phyloP scores from a whole-genome alignment of 2,797 vertebrate species.

The Crax fasciolata region DNA sequence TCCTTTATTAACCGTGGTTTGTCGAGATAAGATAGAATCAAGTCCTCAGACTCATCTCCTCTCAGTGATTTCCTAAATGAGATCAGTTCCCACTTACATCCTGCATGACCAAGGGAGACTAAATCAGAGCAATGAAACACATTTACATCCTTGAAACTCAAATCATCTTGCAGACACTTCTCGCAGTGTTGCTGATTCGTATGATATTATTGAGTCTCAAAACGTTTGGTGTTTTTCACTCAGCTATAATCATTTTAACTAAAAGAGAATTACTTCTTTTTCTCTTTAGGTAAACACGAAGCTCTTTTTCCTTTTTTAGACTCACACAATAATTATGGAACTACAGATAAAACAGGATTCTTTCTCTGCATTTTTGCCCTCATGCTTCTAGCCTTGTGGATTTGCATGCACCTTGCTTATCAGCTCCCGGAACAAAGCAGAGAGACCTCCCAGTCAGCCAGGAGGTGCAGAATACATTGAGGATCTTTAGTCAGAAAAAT shows the following conservation, averaged over 20 bases:
- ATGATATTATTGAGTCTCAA: background rate
- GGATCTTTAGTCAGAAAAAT: background rate
- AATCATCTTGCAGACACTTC: conserved; percentile 51
- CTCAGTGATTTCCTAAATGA: conserved; percentile 75
- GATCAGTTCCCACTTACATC: conserved; percentile 73
- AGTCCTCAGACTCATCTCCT: conserved; percentile 69
- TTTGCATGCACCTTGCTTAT: background rate
- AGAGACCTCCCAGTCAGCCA: background rate
- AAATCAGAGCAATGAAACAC: conserved; percentile 67
- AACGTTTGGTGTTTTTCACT: conserved; percentile 33
- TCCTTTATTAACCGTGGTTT: conserved; percentile 69
- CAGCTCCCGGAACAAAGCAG: background rate
- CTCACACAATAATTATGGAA: background rate
- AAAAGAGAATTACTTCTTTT: background rate
- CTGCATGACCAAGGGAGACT: conserved; percentile 69
- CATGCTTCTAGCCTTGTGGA: background rate
- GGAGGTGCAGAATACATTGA: background rate
- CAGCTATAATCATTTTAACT: background rate
- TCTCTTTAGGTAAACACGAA: background rate
- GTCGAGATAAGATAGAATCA: conserved; percentile 75
- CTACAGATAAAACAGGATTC: background rate
- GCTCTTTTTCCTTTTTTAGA: background rate
- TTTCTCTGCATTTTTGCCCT: background rate
- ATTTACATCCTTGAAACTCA: conserved; percentile 64
- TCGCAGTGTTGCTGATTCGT: conserved; percentile 27